Evolutionary conservation across 2,888 invertebrate genomes (phyloP).

Genomic region (Chymomyza amoena): DNA sequence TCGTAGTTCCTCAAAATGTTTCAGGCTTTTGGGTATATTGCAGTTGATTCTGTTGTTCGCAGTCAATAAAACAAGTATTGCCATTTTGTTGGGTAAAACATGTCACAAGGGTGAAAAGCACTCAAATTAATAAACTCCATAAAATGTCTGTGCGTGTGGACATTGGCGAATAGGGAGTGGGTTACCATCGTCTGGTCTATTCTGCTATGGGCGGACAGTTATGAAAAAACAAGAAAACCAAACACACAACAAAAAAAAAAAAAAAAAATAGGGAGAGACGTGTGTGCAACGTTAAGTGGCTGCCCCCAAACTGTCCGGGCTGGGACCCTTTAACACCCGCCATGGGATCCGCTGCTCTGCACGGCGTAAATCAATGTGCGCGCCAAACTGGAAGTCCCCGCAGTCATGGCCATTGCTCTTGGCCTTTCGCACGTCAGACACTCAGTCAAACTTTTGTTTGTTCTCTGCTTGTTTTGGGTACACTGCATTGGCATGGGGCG

Average conservation of each 20-base stretch:
- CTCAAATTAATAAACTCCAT: constrained; percentile 78
- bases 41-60: constrained; percentile 14
- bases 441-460: constrained; percentile 72
- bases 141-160: constrained; percentile 65
- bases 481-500: constrained; percentile 12
- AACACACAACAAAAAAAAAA: background rate
- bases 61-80: constrained; percentile 68
- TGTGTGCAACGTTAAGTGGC: constrained; percentile 59
- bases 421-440: constrained; percentile 69
- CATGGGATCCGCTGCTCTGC: background rate
- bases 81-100: constrained; percentile 48
- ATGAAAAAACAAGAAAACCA: constrained; percentile 49
- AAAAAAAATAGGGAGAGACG: constrained; percentile 18
- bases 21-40: background rate
- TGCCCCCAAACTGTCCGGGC: constrained; percentile 10
- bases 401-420: constrained; percentile 48
- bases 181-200: background rate
- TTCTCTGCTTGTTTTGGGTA: background rate
- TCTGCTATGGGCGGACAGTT: constrained; percentile 49
- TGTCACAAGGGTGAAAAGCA: constrained; percentile 66
- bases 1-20: background rate
- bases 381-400: constrained; percentile 7
- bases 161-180: background rate
- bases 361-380: constrained; percentile 57
- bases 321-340: background rate